Evolutionary conservation across 2,113 vertebrate genomes (phyloP).

Genomic region (Mionectes macconnelli): DNA sequence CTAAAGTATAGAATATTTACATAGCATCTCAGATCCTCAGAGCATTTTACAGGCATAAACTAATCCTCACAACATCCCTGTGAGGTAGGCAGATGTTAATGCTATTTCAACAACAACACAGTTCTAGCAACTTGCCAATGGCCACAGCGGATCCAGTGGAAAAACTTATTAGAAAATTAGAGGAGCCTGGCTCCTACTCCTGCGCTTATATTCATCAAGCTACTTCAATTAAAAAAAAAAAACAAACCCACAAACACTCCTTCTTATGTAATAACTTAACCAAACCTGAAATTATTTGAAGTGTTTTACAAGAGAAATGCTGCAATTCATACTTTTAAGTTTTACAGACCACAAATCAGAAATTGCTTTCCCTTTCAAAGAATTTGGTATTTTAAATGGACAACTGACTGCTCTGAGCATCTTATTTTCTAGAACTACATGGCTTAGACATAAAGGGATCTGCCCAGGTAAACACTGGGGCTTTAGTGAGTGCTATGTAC

Average conservation of each 20-base stretch:
- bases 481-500: not conserved
- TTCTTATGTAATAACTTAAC: not conserved
- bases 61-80: slow-evolving; percentile 62
- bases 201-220: slow-evolving; percentile 51
- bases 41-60: slow-evolving; percentile 12
- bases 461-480: not conserved
- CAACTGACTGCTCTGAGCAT: not conserved
- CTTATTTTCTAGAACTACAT: slow-evolving; percentile 36
- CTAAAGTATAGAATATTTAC: slow-evolving; percentile 52
- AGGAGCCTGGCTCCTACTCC: slow-evolving; percentile 57
- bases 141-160: slow-evolving; percentile 13
- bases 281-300: not conserved
- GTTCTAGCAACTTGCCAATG: not conserved
- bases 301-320: not conserved
- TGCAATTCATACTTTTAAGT: not conserved
- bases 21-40: slow-evolving; percentile 36
- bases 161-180: slow-evolving; percentile 35
- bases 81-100: slow-evolving; percentile 43
- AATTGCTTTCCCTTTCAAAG: not conserved
- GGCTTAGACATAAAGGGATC: slow-evolving; percentile 38
- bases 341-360: slow-evolving; percentile 3
- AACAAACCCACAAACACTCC: not conserved
- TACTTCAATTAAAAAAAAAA: slow-evolving; percentile 2
- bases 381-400: not conserved
- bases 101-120: not conserved